A percentile compares a stretch with the other conserved stretches of the same genome.
Evolutionary conservation across 1,140 invertebrate species (phyloP).

Genomic region (Papilio glaucus): DNA sequence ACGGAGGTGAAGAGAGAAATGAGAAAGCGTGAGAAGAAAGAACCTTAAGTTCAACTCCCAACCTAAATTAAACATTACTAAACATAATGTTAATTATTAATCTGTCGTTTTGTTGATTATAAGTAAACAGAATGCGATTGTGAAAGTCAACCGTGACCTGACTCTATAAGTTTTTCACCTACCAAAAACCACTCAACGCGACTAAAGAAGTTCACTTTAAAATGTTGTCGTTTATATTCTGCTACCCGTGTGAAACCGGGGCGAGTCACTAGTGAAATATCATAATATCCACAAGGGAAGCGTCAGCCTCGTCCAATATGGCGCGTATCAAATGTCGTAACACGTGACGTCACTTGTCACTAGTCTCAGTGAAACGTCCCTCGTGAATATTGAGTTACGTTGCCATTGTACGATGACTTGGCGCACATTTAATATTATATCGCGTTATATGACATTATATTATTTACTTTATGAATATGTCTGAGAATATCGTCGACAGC

Average conservation of each 20-base stretch:
- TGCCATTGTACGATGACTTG: not conserved
- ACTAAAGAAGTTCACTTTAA: no score
- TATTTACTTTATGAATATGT: not conserved
- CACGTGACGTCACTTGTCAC: constrained; percentile 9
- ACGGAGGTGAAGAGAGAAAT: no score
- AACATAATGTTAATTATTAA: no score
- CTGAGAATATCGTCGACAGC: not conserved
- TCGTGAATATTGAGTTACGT: constrained; percentile 16
- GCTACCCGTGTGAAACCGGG: not conserved
- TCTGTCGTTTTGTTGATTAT: no score
- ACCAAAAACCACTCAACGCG: no score
- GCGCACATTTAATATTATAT: constrained; percentile 8
- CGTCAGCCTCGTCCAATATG: constrained; percentile 1
- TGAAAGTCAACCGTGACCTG: no score
- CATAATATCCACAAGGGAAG: constrained; percentile 11
- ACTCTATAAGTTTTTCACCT: no score
- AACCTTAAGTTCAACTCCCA: no score
- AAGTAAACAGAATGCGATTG: no score
- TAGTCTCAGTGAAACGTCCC: not conserved
- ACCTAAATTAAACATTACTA: no score
- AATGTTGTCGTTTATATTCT: no score
- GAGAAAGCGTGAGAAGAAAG: no score
- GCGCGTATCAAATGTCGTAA: constrained; percentile 13
- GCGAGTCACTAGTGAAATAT: not conserved
- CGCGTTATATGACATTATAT: not conserved